Conservation (phyloP, 2,888 invertebrate species). For the Mechanitis mazaeus region DNA sequence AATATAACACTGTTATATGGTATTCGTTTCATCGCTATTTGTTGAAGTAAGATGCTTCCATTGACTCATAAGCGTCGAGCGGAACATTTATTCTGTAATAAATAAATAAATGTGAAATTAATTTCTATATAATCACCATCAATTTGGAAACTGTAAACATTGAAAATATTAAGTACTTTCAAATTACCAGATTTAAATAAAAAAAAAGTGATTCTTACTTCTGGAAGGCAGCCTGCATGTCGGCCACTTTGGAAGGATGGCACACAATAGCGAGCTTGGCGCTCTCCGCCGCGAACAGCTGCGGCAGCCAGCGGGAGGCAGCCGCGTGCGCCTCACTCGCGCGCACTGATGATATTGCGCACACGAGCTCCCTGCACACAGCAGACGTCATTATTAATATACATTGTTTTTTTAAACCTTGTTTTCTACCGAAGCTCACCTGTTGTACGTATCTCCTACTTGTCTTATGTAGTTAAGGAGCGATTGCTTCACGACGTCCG, state of each 20-base stretch:
- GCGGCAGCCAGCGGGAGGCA: slow-evolving; percentile 82
- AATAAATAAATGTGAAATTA: slow-evolving; percentile 25
- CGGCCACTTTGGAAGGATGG: slow-evolving; percentile 84
- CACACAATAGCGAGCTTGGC: slow-evolving; percentile 85
- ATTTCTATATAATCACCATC: no score
- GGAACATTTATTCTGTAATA: slow-evolving; percentile 76
- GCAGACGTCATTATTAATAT: no score
- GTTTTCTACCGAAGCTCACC: slow-evolving; percentile 47
- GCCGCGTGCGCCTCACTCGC: slow-evolving; percentile 79
- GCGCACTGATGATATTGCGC: slow-evolving; percentile 80
- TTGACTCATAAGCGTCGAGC: slow-evolving; percentile 75
- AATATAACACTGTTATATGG: slow-evolving; percentile 21
- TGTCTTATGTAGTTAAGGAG: slow-evolving; percentile 83
- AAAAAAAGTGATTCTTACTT: slow-evolving; percentile 69
- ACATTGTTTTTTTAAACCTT: not conserved
- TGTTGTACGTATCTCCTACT: slow-evolving; percentile 81
- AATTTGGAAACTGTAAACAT: no score
- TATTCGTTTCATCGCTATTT: slow-evolving; percentile 44
- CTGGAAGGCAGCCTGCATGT: slow-evolving; percentile 80
- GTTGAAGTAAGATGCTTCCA: slow-evolving; percentile 81
- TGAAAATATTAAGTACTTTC: no score
- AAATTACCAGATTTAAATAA: no score
- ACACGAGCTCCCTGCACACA: slow-evolving; percentile 77
- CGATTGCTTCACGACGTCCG: slow-evolving; percentile 83
- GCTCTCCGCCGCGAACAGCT: slow-evolving; percentile 78